Base-by-base conservation (phyloP, 1,140 invertebrate genomes). In the Sinonovacula constricta region DNA sequence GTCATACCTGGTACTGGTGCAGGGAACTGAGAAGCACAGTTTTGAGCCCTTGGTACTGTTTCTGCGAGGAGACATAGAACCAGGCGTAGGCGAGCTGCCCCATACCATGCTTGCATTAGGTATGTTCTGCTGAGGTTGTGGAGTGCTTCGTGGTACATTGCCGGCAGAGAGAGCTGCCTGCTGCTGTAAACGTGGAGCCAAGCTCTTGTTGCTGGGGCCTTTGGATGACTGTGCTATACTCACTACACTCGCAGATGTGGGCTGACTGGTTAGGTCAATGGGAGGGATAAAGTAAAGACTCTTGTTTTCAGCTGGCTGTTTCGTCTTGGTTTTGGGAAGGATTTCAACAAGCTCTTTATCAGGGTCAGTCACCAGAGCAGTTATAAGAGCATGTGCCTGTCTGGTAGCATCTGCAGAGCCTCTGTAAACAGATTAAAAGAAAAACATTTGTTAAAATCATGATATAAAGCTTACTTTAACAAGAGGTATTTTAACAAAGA, bases 321-420 rank as follows among this genome's bases (percentile, higher is more conserved):
- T 82, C 74, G 78, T 70, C 75, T 94, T 94, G 26, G 93, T 92
- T 66, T 90, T 95, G 93, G 80, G 95, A 83, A 98, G 90, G 91
- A 98, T 94, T 89, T 96, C 95, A 77, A 94, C 90, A 81, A 98
- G 95, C 89, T 99, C 97, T 7, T 96, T 95, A 75, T 99, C 97
- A 4, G 97, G 96, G 92, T 98, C 97, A 90, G 97, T 96, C 77
- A 98, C 96, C 60, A 98, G 92, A 18, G 95, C 93, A 51, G 94
- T 93, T 75, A 98, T 98, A 67, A 98, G 92, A 70, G 93, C 93
- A 85, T 97, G 94, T 59, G 97, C 97, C 90, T 97, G 96, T 88
- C 96, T 95, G 2, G 95, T 97, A 0, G 96, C 95, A 81, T 98
- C 97, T 22, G 94, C 93, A n/a, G 95, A 94, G 59, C 97, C 97